phyloP scores from a whole-genome alignment of 2,797 vertebrate genomes.

The Pteronotus mesoamericanus region DNA sequence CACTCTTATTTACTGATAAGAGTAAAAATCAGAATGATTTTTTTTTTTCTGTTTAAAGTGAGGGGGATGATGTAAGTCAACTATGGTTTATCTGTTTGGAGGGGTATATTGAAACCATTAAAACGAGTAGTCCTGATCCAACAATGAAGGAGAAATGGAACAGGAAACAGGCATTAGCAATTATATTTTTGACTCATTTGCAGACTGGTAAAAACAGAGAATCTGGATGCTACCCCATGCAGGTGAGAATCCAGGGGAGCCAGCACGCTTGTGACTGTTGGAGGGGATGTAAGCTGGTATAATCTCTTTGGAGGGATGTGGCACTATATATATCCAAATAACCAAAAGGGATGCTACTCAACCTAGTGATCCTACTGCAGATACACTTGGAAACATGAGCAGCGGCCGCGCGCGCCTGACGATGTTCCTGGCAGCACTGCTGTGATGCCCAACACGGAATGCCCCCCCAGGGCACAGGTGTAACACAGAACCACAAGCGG shows the following conservation, averaged over 20 bases:
- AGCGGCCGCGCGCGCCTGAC: rapidly evolving
- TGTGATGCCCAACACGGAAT: not conserved
- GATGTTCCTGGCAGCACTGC: not conserved
- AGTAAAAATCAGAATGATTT: not conserved
- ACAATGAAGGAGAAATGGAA: not conserved
- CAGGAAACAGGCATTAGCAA: not conserved
- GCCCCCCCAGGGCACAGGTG: not conserved
- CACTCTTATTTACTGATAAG: not conserved
- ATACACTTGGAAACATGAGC: not conserved
- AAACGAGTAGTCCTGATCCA: not conserved
- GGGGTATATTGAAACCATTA: not conserved
- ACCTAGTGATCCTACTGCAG: not conserved
- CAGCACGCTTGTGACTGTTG: not conserved
- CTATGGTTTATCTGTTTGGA: not conserved
- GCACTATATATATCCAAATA: not conserved
- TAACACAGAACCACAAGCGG: not conserved
- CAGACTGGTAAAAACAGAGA: not conserved
- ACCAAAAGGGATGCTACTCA: not conserved
- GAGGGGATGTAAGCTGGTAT: not conserved
- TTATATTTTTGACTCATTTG: not conserved
- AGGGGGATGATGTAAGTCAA: not conserved
- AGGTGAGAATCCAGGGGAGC: not conserved
- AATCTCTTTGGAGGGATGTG: not conserved
- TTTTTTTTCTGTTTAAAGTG: not conserved
- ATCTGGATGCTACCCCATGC: not conserved